Conservation (phyloP, 30 jellyfish, hydroid and myxozoan genomes). For the Hydractinia symbiolongicarpus region DNA sequence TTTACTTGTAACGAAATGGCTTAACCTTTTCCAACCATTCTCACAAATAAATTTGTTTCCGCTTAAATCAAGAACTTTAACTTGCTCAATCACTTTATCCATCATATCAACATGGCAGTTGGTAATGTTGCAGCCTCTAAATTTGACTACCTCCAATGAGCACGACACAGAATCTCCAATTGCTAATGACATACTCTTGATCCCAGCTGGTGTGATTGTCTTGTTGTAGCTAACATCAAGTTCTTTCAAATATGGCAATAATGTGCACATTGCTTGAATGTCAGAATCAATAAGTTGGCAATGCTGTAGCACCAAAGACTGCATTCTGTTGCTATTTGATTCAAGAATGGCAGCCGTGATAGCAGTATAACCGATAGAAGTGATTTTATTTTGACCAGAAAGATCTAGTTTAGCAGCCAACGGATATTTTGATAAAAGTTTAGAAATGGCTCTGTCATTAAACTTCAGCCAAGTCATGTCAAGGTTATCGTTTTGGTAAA, state of each 20-base stretch:
- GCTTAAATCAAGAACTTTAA: background rate
- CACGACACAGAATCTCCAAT: too few species aligned
- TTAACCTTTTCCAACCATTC: background rate
- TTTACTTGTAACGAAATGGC: background rate
- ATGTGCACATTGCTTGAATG: too few species aligned
- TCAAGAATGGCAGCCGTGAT: background rate
- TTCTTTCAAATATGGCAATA: too few species aligned
- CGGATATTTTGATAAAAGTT: too few species aligned
- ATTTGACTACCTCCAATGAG: background rate
- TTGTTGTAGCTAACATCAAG: too few species aligned
- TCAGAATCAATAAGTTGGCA: too few species aligned
- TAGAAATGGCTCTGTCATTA: too few species aligned
- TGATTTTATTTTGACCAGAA: background rate
- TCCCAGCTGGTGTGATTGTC: too few species aligned
- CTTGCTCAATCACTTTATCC: background rate
- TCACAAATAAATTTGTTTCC: background rate
- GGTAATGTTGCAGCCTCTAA: background rate
- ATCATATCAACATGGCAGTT: background rate
- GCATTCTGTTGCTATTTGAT: background rate
- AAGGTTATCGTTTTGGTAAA: too few species aligned
- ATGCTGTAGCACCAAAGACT: too few species aligned
- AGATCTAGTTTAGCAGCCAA: background rate
- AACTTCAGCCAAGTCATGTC: too few species aligned
- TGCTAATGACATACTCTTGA: too few species aligned
- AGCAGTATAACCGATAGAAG: background rate